Conservation (phyloP, 2,113 vertebrate species). For the Notothenia coriiceps region DNA sequence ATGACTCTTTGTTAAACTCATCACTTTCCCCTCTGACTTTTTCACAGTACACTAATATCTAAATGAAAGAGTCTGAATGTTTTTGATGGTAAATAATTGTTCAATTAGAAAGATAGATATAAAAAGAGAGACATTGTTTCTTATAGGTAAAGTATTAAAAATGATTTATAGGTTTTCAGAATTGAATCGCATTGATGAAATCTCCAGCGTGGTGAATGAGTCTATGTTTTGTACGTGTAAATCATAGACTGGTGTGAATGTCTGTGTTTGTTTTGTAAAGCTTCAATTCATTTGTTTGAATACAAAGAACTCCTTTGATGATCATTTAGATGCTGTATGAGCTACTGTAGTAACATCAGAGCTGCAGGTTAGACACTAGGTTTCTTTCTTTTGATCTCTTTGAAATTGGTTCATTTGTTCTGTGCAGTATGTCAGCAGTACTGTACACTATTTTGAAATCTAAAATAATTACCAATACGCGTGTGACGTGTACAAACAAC, state of each 20-base stretch:
- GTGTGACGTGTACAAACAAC: conserved; percentile 1
- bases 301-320: neutral
- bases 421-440: neutral
- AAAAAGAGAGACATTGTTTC: neutral
- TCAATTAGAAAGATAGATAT: neutral
- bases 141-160: neutral
- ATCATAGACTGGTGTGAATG: no score
- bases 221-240: neutral
- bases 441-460: conserved; percentile 1
- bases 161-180: conserved; percentile 5
- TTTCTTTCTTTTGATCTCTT: neutral
- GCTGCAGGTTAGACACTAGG: neutral
- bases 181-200: neutral
- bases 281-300: neutral
- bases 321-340: conserved; percentile 1
- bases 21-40: neutral
- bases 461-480: neutral
- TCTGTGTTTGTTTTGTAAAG: neutral
- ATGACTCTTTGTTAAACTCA: neutral
- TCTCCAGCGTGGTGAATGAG: no score
- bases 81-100: conserved; percentile 11
- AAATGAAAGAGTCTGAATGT: conserved; percentile 6
- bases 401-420: neutral
- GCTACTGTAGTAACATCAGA: neutral
- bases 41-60: neutral